A percentile compares a stretch with the other conserved stretches of the same genome.
Evolutionary conservation across 92 coral and sea anemone species (phyloP).

Genomic region (Isaurus tuberculatus): DNA sequence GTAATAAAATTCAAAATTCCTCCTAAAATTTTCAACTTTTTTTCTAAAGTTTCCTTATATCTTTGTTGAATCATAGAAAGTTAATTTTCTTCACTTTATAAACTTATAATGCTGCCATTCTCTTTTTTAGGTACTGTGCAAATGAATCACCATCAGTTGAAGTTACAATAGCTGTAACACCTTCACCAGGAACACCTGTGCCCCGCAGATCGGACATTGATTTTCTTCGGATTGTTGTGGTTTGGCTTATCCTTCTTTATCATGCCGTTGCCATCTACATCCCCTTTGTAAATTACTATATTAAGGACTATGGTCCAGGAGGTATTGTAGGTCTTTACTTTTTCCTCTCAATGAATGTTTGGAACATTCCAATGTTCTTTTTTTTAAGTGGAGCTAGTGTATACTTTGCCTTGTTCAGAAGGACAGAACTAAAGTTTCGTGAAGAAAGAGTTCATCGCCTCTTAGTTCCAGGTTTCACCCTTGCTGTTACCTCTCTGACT

Average conservation of each 20-base stretch:
- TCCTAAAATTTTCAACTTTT: too few relatives aligned
- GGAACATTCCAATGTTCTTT: constrained; percentile 35
- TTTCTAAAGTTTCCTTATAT: too few relatives aligned
- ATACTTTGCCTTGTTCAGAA: constrained; percentile 8
- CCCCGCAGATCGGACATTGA: constrained; percentile 14
- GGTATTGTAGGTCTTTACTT: not conserved
- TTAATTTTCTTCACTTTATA: too few relatives aligned
- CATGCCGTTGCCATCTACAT: constrained; percentile 1
- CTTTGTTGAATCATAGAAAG: too few relatives aligned
- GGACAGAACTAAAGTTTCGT: constrained; percentile 19
- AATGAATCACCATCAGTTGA: not conserved
- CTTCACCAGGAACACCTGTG: not conserved
- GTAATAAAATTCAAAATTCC: too few relatives aligned
- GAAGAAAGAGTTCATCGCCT: constrained; percentile 11
- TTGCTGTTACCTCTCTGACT: not conserved
- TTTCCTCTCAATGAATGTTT: not conserved
- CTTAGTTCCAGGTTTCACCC: constrained; percentile 11
- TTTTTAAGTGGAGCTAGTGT: constrained; percentile 15
- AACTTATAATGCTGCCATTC: too few relatives aligned
- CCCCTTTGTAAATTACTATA: not conserved
- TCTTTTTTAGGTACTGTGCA: not conserved
- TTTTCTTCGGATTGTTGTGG: not conserved
- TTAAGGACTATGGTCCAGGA: not conserved
- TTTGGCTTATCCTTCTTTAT: constrained; percentile 17
- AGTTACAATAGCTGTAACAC: not conserved